Evolutionary conservation across 2,797 vertebrate genomes (phyloP).

Genomic region (Sebastes dallii): DNA sequence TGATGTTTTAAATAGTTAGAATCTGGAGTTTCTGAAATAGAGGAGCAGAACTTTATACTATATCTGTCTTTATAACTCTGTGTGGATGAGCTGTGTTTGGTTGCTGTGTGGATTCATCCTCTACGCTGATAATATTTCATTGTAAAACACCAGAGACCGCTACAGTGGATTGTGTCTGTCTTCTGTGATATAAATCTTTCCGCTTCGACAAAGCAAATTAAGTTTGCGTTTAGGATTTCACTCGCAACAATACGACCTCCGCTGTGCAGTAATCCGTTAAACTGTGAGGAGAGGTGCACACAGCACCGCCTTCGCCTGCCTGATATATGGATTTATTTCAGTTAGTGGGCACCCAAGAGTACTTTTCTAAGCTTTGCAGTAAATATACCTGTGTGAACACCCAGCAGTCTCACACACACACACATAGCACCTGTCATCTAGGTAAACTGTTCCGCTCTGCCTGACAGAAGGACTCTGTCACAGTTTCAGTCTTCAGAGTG

Average conservation of each 20-base stretch:
- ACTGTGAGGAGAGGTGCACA: not conserved
- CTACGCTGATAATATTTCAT: not conserved
- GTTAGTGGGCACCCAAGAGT: slow-evolving; percentile 23
- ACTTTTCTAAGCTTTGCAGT: slow-evolving; percentile 33
- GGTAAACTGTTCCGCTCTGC: slow-evolving; percentile 48
- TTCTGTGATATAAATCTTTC: slow-evolving; percentile 4
- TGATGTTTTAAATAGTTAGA: too few relatives aligned
- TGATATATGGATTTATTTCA: slow-evolving; percentile 49
- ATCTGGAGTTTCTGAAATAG: too few relatives aligned
- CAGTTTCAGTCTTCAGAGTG: slow-evolving; percentile 39
- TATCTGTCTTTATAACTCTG: not conserved
- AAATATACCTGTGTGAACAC: slow-evolving; percentile 36
- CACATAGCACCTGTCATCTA: slow-evolving; percentile 44
- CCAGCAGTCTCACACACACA: not conserved
- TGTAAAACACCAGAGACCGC: not conserved
- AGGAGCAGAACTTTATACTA: too few relatives aligned
- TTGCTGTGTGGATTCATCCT: not conserved
- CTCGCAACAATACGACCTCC: slow-evolving; percentile 7
- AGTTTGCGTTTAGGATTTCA: slow-evolving; percentile 13
- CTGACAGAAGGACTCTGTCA: slow-evolving; percentile 56
- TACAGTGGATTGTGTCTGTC: not conserved
- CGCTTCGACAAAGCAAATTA: not conserved
- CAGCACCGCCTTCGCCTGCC: slow-evolving; percentile 7
- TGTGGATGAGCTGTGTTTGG: not conserved
- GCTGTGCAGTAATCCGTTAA: slow-evolving; percentile 23